A percentile compares a stretch with the other conserved stretches of the same genome.
phyloP scores from a whole-genome alignment of 2,888 invertebrate species.

The Heliconius cydno region DNA sequence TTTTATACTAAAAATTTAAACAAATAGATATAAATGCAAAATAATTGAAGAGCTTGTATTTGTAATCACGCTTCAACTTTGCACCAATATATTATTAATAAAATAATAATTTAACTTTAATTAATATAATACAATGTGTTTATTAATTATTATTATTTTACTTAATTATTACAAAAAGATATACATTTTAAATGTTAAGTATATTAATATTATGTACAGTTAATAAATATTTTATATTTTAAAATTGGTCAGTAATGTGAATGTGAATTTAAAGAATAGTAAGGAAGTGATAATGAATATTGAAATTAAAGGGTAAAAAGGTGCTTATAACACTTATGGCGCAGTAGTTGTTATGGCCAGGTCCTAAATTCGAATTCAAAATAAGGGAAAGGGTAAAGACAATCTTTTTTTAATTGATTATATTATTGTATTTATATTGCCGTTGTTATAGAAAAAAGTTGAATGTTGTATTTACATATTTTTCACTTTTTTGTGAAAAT shows the following conservation, averaged over 20 bases:
- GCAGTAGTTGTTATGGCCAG: not conserved
- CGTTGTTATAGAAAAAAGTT: not conserved
- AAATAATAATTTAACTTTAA: not conserved
- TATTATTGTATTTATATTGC: not conserved
- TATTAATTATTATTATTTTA: not conserved
- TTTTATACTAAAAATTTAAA: not conserved
- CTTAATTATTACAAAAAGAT: too few species aligned
- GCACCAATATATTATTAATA: conserved; percentile 1
- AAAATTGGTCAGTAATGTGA: conserved; percentile 13
- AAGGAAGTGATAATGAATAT: conserved; percentile 2
- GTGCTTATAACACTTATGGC: conserved; percentile 9
- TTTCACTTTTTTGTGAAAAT: not conserved
- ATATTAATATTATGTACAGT: not conserved
- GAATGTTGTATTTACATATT: not conserved
- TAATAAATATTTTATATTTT: not conserved
- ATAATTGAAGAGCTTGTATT: conserved; percentile 1
- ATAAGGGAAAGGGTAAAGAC: too few species aligned
- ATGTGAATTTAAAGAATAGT: not conserved
- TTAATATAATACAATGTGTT: too few species aligned
- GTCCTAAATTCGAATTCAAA: not conserved
- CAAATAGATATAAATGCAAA: not conserved
- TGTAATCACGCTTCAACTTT: not conserved
- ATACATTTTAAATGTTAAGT: too few species aligned
- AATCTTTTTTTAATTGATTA: not conserved
- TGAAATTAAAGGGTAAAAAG: conserved; percentile 10